Evolutionary conservation across 2,888 invertebrate genomes (phyloP).

Genomic region (Julus scanicus): DNA sequence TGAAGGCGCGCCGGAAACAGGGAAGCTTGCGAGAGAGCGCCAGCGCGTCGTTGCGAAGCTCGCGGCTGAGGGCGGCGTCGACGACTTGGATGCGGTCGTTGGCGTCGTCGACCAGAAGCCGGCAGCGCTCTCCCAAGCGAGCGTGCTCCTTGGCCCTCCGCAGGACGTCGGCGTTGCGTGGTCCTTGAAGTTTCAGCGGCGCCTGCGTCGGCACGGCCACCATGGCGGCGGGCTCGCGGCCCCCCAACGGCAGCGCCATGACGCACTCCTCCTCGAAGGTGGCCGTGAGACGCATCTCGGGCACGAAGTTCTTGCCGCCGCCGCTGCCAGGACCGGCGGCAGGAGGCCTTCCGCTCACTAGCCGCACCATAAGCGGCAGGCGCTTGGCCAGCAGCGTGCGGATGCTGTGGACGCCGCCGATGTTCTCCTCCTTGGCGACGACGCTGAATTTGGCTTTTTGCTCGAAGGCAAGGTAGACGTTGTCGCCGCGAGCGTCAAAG

Average conservation of each 20-base stretch:
- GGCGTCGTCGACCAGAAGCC: slow-evolving; percentile 54
- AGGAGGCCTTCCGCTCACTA: slow-evolving; percentile 90
- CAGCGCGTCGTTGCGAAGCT: slow-evolving; percentile 31
- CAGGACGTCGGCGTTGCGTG: slow-evolving; percentile 72
- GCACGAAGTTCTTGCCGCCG: slow-evolving; percentile 83
- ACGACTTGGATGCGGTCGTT: slow-evolving; percentile 57
- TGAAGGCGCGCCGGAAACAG: slow-evolving; percentile 56
- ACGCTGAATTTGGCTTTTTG: slow-evolving; percentile 92
- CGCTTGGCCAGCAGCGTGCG: slow-evolving; percentile 88
- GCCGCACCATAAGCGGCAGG: slow-evolving; percentile 89
- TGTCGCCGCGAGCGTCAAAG: slow-evolving; percentile 85
- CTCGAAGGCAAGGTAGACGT: slow-evolving; percentile 83
- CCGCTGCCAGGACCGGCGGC: slow-evolving; percentile 82
- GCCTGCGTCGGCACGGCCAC: slow-evolving; percentile 87
- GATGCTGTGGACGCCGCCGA: slow-evolving; percentile 93
- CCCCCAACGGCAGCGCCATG: slow-evolving; percentile 67
- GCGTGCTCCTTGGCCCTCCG: slow-evolving; percentile 58
- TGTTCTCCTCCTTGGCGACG: slow-evolving; percentile 90
- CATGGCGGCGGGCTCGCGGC: slow-evolving; percentile 78
- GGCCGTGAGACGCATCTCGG: slow-evolving; percentile 83
- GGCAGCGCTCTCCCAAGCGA: slow-evolving; percentile 56
- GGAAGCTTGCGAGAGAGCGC: slow-evolving; percentile 53
- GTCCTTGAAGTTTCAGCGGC: slow-evolving; percentile 83
- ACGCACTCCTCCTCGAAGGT: slow-evolving; percentile 74
- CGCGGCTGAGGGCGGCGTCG: slow-evolving; percentile 54